phyloP scores from a whole-genome alignment of 2,888 invertebrate genomes.

The Tyria jacobaeae region DNA sequence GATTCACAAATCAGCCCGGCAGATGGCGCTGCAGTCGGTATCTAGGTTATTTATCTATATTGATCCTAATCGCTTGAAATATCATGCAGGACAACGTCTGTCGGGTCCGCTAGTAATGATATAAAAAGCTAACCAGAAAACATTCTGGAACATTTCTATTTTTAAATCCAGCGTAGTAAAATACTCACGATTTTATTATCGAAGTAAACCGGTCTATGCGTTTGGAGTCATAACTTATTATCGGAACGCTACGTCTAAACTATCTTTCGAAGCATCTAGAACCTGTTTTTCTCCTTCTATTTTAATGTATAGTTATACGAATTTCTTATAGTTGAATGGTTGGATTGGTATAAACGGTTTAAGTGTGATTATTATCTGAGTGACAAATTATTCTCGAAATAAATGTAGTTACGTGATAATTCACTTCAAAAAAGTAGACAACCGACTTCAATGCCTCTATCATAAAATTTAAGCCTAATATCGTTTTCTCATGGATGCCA shows the following conservation, averaged over 20 bases:
- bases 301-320: conserved; percentile 1
- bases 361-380: background rate
- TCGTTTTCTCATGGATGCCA: background rate
- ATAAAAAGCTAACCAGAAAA: conserved; percentile 25
- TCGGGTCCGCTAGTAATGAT: too few species aligned
- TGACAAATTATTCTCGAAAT: background rate
- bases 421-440: too few species aligned
- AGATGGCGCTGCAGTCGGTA: too few species aligned
- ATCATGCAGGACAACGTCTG: too few species aligned
- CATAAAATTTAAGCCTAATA: too few species aligned
- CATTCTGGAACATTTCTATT: conserved; percentile 11
- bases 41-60: too few species aligned
- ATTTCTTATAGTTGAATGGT: conserved; percentile 3
- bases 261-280: conserved; percentile 1
- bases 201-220: conserved; percentile 38
- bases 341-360: background rate
- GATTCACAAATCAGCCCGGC: too few species aligned
- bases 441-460: too few species aligned
- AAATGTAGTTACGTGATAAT: too few species aligned
- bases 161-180: conserved; percentile 25
- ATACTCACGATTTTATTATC: conserved; percentile 37
- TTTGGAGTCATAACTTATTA: conserved; percentile 25
- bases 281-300: conserved; percentile 18
- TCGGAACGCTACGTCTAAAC: conserved; percentile 35
- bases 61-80: too few species aligned